phyloP scores from a whole-genome alignment of 2,888 invertebrate species.

The Biston betularia region DNA sequence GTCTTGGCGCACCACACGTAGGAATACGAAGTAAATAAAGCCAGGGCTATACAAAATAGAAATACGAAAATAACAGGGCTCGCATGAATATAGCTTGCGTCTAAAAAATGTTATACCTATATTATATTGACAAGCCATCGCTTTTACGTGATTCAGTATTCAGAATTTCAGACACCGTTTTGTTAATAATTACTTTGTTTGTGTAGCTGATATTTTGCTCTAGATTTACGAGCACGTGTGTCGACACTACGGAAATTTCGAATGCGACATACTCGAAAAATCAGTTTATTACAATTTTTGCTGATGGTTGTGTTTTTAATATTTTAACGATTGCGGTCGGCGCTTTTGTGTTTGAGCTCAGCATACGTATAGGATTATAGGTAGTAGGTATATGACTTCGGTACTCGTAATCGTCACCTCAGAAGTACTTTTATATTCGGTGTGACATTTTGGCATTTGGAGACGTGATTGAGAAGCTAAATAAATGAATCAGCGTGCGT shows the following conservation, averaged over 20 bases:
- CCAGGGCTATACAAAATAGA: conserved; percentile 77
- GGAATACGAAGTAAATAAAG: conserved; percentile 74
- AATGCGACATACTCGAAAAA: conserved; percentile 19
- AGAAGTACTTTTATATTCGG: conserved; percentile 30
- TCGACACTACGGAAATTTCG: conserved; percentile 11
- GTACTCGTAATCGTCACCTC: conserved; percentile 9
- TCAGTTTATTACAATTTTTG: conserved; percentile 19
- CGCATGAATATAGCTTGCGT: conserved; percentile 59
- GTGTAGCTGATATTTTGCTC: conserved; percentile 27
- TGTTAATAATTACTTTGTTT: conserved; percentile 24
- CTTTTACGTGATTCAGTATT: conserved; percentile 27
- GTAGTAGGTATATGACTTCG: not conserved
- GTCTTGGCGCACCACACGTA: conserved; percentile 79
- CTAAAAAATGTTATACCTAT: conserved; percentile 48
- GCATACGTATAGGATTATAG: not conserved
- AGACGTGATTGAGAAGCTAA: conserved; percentile 65
- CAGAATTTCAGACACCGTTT: conserved; percentile 16
- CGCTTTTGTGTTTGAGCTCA: not conserved
- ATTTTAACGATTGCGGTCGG: conserved; percentile 1
- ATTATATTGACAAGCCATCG: conserved; percentile 52
- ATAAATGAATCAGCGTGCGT: conserved; percentile 72
- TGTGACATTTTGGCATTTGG: conserved; percentile 64
- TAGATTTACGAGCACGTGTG: conserved; percentile 23
- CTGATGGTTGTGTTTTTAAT: not conserved
- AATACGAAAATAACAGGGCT: conserved; percentile 70